Evolutionary conservation across 2,888 invertebrate genomes (phyloP), one percentile per base, ranked within the genome.

Genomic region (Drosophila borborema): DNA sequence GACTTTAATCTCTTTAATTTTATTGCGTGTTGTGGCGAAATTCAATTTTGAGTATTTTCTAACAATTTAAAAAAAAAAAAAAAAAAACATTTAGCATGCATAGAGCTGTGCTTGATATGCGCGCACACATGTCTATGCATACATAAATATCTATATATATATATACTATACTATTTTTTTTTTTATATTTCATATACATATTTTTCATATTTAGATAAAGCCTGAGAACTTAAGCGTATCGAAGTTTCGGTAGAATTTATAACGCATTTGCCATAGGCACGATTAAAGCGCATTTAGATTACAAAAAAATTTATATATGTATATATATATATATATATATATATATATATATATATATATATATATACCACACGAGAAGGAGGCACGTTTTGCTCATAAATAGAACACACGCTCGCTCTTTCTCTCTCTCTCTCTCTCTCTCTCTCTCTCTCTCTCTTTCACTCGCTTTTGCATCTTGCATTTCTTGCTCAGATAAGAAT

Each of bases 181-280:
- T 34, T 34, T 9, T 34, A 10, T 9, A 10, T 34, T 34, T 3
- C 3, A 28, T 28, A 28, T 28, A 28, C 28, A 28, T 9, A 34
- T 49, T 45, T 41, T 43, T 49, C 4, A 38, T 51, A 41, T 48
- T 61, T 46, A 20, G 74, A 74, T 78, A 78, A 79, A 79, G 80
- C 80, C 74, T 77, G 80, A 77, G 77, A 77, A 77, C 77, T 46
- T 59, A 16, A 28, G 58, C 78, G 20, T 77, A 77, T 76, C 74
- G 51, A 62, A 73, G 59, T 62, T 73, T 73, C 53, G 60, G 64
- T 49, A 49, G 67, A 61, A 62, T 51, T 69, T 56, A 60, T 59
- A 64, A 77, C 62, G 74, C 54, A 34, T 51, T 54, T 53, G 66
- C 51, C 48, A 23, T 18, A 16, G 41, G 6, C 23, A 6, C 43